Base-by-base conservation (phyloP, 2,888 invertebrate genomes). In the Chirona hameri region DNA sequence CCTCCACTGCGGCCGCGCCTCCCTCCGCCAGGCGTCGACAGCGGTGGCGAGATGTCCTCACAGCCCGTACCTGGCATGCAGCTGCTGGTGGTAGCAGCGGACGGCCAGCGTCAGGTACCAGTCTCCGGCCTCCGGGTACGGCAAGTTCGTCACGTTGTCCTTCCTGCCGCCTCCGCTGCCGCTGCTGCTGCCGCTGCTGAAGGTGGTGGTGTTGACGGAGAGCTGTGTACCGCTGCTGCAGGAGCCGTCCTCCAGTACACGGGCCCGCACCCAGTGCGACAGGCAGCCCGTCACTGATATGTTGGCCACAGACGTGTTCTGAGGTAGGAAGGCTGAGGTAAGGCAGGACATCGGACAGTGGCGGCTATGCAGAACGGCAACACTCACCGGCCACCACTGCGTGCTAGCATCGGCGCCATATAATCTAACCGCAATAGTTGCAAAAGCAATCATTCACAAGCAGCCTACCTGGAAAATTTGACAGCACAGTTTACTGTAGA, bases 121-220 rank as follows among this genome's bases (percentile, higher is more conserved):
- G 65, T 89, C 89, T 0, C 96, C 96, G 55, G 93, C 91, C 86
- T 95, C 95, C 0, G 96, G 96, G 86, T 92, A 97, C 0, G 96
- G 96, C 81, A 92, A 91, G 79, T 92, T 91, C 82, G 91, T 90
- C 88, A 92, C 89, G 86, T 93, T 93, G 92, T 90, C 18, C 93
- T 91, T 5, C 91, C 90, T 84, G 89, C 88, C 15, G 82, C 48
- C 84, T 89, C 88, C 21, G 82, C 18, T 79, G 60, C n/a, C 84
- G 89, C 88, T 18, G 82, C 18, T 79, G 12, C 48, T 48, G 9
- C 48, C 48, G 48, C 48, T 48, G 12, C 48, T 48, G 48, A 48
- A 48, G 48, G 48, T 48, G 81, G 85, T 85, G 1, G 86, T 84
- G 81, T 86, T 86, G 9, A 85, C 85, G 69, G 83, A 82, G 9